Evolutionary conservation across 2,797 vertebrate species (phyloP).

Genomic region (Enteromius paludinosus): DNA sequence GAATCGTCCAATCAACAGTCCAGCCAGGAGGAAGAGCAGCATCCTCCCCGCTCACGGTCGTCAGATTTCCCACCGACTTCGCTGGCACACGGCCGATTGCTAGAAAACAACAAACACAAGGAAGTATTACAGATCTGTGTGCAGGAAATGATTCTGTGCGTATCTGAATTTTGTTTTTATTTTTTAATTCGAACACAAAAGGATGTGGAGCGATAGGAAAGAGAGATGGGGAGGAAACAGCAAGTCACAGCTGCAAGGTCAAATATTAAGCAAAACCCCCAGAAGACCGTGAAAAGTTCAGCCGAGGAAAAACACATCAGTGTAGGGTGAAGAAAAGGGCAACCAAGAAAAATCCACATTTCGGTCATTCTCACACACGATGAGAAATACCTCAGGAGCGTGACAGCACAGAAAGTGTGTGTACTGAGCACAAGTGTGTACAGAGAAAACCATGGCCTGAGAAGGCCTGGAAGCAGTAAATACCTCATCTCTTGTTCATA

Average conservation of each 20-base stretch:
- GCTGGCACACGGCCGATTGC: slow-evolving; percentile 94
- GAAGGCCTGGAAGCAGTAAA: neutral
- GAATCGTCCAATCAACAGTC: slow-evolving; percentile 98
- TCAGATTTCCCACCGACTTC: slow-evolving; percentile 95
- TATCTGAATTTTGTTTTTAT: neutral
- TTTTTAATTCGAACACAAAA: neutral
- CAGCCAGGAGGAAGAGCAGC: slow-evolving; percentile 92
- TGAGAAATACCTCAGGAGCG: slow-evolving; percentile 71
- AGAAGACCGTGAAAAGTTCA: slow-evolving; percentile 40
- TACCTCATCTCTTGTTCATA: neutral
- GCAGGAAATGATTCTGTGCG: neutral
- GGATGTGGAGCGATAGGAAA: neutral
- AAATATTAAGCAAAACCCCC: slow-evolving; percentile 1
- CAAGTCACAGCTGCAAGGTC: neutral
- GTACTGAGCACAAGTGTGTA: no score
- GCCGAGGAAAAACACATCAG: neutral
- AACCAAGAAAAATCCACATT: slow-evolving; percentile 42
- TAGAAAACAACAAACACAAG: slow-evolving; percentile 62
- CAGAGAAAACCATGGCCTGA: neutral
- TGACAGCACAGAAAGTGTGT: slow-evolving; percentile 59
- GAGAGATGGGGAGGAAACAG: neutral
- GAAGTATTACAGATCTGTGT: neutral
- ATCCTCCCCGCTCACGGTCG: slow-evolving; percentile 89
- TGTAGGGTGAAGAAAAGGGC: slow-evolving; percentile 4
- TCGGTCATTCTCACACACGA: slow-evolving; percentile 50